Conservation (phyloP, 2,113 vertebrate species). For the Macquaria australasica region DNA sequence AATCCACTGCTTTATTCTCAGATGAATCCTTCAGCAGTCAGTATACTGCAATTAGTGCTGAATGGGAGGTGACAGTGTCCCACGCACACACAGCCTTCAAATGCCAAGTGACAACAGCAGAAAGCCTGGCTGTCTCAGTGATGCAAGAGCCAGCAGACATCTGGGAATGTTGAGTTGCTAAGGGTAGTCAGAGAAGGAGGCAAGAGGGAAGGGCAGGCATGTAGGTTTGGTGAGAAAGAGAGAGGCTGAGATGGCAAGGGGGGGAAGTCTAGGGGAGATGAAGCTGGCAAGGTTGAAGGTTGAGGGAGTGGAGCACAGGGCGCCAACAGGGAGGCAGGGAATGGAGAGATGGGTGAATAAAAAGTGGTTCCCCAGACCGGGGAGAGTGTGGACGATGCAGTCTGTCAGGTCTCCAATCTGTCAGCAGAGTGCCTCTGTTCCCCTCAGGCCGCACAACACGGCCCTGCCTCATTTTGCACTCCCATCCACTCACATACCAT, state of each 20-base stretch:
- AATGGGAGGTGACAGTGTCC: conserved; percentile 55
- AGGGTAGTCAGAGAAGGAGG: conserved; percentile 23
- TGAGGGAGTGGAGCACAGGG: conserved; percentile 21
- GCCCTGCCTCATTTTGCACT: conserved; percentile 48
- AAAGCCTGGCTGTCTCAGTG: conserved; percentile 59
- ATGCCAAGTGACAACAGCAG: conserved; percentile 70
- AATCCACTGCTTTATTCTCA: conserved; percentile 35
- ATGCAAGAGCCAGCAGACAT: conserved; percentile 65
- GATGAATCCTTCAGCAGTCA: conserved; percentile 32
- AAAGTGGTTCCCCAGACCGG: conserved; percentile 32
- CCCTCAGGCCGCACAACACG: conserved; percentile 50
- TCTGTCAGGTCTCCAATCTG: conserved; percentile 71
- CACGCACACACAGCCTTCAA: conserved; percentile 55
- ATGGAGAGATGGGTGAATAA: conserved; percentile 42
- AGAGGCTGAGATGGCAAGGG: background rate
- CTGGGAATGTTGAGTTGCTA: conserved; percentile 63
- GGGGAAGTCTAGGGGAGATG: background rate
- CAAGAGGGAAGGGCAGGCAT: background rate
- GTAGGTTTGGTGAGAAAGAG: background rate
- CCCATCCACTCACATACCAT: conserved; percentile 62
- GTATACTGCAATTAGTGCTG: conserved; percentile 50
- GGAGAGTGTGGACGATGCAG: conserved; percentile 60
- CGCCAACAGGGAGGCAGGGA: background rate
- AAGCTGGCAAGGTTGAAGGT: conserved; percentile 48
- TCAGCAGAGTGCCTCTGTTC: conserved; percentile 62